phyloP scores from a whole-genome alignment of 37 sponge, comb jelly and placozoan genomes.

The Aplysina aerophoba region DNA sequence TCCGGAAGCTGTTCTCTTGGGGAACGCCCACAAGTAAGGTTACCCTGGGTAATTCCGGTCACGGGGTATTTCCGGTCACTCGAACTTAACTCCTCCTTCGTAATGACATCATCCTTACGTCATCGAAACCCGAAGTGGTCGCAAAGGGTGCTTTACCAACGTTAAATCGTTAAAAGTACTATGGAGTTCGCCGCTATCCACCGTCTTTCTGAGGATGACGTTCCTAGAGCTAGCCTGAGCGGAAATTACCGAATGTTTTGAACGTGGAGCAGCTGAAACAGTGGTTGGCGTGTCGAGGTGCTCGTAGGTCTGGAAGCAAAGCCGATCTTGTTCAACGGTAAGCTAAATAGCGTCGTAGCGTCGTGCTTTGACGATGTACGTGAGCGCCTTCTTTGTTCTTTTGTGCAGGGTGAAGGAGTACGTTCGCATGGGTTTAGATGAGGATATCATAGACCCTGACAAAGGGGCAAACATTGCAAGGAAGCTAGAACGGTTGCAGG shows the following conservation, averaged over 20 bases:
- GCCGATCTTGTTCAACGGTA: slow-evolving; percentile 31
- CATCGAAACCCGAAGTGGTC: too few species aligned
- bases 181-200: too few species aligned
- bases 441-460: slow-evolving; percentile 25
- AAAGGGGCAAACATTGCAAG: slow-evolving; percentile 28
- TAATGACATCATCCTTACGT: too few species aligned
- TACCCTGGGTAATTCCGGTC: too few species aligned
- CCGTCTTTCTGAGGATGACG: slow-evolving; percentile 23
- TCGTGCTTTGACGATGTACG: background rate
- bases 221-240: slow-evolving; percentile 25
- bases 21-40: too few species aligned
- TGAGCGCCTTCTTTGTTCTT: background rate
- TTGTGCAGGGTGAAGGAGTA: slow-evolving; percentile 19
- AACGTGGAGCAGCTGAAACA: slow-evolving; percentile 12
- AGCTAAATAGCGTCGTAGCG: background rate
- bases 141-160: too few species aligned
- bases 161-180: too few species aligned
- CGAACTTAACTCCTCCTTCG: too few species aligned
- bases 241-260: background rate
- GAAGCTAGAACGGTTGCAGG: slow-evolving; percentile 23
- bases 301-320: slow-evolving; percentile 19
- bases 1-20: too few species aligned
- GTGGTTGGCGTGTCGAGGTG: slow-evolving; percentile 33
- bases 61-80: too few species aligned
- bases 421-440: slow-evolving; percentile 19